These are phyloP conservation scores for Chascanopsetta lugubris DNA, from an alignment of 2,113 vertebrate genomes.

Conservation along the genomic window DNA sequence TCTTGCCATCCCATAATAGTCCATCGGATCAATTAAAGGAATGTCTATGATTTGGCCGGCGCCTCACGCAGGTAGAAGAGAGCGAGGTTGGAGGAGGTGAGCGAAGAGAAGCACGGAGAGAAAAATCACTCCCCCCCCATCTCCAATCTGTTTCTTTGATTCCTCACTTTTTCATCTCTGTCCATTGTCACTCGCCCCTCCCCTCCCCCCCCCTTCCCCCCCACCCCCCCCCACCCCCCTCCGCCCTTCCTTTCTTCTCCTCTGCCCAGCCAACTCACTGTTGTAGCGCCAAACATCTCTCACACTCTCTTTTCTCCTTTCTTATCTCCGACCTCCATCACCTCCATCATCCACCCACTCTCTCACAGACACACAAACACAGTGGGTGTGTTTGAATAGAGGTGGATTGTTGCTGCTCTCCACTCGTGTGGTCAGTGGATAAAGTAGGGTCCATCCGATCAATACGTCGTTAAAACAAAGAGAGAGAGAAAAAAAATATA, in stretches of 20 bases:
- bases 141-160: conserved; percentile 11
- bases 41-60: no score
- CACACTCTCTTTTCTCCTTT: conserved; percentile 8
- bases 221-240: not conserved
- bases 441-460: conserved; percentile 45
- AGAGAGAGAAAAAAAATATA: not conserved
- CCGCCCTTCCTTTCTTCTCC: not conserved
- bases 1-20: no score
- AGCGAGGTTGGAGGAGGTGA: not conserved
- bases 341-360: conserved; percentile 17
- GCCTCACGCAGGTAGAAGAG: no score
- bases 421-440: conserved; percentile 51
- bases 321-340: conserved; percentile 40
- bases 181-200: not conserved
- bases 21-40: no score
- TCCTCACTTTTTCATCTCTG: not conserved
- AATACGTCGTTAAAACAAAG: conserved; percentile 2
- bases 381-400: conserved; percentile 14
- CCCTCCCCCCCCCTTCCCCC: conserved; percentile 6
- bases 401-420: conserved; percentile 14
- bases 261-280: conserved; percentile 24
- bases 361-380: conserved; percentile 6
- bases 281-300: conserved; percentile 9
- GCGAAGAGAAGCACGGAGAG: not conserved
- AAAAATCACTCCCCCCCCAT: not conserved